Conservation (phyloP, 2,113 vertebrate species). For the Macaca nemestrina region DNA sequence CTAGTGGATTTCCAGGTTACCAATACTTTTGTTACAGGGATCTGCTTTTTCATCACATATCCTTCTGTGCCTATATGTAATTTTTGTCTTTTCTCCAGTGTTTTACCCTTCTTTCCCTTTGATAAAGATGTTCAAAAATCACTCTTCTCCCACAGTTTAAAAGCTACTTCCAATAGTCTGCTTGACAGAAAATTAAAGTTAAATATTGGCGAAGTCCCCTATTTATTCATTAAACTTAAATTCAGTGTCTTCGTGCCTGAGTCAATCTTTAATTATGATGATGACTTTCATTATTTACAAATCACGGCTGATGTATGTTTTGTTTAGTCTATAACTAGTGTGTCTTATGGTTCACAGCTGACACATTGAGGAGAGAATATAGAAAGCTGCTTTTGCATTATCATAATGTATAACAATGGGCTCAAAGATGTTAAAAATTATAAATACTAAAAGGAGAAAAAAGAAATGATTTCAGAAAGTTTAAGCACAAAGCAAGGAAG, state of each 20-base stretch:
- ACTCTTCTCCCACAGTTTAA: neutral
- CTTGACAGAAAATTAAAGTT: constrained; percentile 60
- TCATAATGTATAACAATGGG: neutral
- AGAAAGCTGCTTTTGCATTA: neutral
- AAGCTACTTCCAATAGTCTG: constrained; percentile 1
- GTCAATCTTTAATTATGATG: constrained; percentile 39
- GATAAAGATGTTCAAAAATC: neutral
- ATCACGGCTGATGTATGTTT: constrained; percentile 17
- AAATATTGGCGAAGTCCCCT: constrained; percentile 56
- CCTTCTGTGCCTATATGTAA: neutral
- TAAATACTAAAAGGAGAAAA: neutral
- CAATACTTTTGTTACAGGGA: neutral
- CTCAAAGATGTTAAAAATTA: neutral
- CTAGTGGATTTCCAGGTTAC: neutral
- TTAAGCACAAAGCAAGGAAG: constrained; percentile 2
- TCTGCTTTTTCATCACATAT: neutral
- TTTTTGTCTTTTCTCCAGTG: neutral
- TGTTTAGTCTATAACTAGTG: neutral
- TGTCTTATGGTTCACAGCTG: constrained; percentile 29
- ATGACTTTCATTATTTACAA: constrained; percentile 54
- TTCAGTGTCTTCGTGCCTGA: neutral
- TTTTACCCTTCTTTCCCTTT: neutral
- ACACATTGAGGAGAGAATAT: neutral
- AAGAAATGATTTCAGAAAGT: neutral
- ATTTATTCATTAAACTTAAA: constrained; percentile 53